Evolutionary conservation across 1,140 invertebrate genomes (phyloP), one percentile per base, ranked within the genome.

Genomic region (Drosophila ficusphila): DNA sequence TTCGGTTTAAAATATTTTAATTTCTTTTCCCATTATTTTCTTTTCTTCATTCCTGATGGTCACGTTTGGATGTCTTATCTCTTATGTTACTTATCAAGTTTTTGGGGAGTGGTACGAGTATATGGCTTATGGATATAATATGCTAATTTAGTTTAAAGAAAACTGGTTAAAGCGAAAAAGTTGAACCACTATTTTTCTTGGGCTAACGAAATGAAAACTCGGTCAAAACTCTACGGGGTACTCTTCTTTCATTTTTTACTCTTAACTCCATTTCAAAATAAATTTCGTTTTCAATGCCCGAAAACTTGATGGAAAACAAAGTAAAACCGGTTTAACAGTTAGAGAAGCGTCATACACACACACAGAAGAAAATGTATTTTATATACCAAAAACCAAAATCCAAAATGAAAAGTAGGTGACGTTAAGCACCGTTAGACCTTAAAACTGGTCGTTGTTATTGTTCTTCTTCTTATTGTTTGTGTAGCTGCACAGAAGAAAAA

Each of bases 281-380:
- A 86, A 72, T 86, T 86, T 86, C 81, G 77, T 88, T 86, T 86
- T 86, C 81, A 86, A 88, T 86, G 73, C 73, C 69, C 69, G 42
- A 88, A 74, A 58, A 64, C 54, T 39, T 65, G 27, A 19, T 33
- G 44, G 23, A 46, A 29, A 39, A 60, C 34, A 25, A 21, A 41
- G 6, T 12, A 58, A 11, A 64, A 85, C 81, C 76, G 82, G 81
- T 85, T 85, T 68, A 70, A 85, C 81, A 68, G 81, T 77, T 86
- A 68, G 47, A 57, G 33, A 19, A 23, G 33, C 19, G 29, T 6
- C n/a, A 53, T 18, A 52, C 38, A 42, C 38, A 83, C 29, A 48
- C 21, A 52, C 19, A 69, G 4, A 62, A 27, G 34, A 33, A 58
- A 62, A 77, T 38, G 44, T 88, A 88, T 77, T 86, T 82, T 70